Conservation (phyloP, 1,140 invertebrate species). For the Anagrus nilaparvatae region DNA sequence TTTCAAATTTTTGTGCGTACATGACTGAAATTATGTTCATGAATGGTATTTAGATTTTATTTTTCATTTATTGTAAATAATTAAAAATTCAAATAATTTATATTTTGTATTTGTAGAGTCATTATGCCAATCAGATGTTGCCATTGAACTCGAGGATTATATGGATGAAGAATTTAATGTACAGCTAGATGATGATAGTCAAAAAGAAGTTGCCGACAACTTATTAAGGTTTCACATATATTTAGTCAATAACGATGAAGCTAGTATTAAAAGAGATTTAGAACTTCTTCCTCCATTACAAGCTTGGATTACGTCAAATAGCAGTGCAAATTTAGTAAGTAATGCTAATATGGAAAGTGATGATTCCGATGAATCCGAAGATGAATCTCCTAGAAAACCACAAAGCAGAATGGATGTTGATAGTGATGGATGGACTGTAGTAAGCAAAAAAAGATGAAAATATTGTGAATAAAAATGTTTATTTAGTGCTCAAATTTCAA, state of each 20-base stretch:
- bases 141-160: constrained; percentile 24
- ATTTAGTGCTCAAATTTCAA: too few relatives aligned
- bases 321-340: neutral
- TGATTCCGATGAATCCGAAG: constrained; percentile 8
- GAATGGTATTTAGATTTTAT: constrained; percentile 21
- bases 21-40: constrained; percentile 23
- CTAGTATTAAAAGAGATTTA: constrained; percentile 16
- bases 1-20: constrained; percentile 22
- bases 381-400: neutral
- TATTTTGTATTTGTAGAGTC: too few relatives aligned
- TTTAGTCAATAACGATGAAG: constrained; percentile 17
- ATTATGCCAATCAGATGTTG: constrained; percentile 1
- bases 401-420: constrained; percentile 13
- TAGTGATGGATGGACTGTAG: constrained; percentile 23
- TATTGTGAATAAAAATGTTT: neutral
- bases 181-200: constrained; percentile 26
- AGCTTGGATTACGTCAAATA: constrained; percentile 20
- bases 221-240: constrained; percentile 25
- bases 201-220: constrained; percentile 24
- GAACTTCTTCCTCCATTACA: constrained; percentile 23
- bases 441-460: constrained; percentile 23
- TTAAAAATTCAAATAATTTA: neutral
- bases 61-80: too few relatives aligned
- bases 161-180: constrained; percentile 28
- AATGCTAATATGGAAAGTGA: constrained; percentile 9